Evolutionary conservation across 2,797 vertebrate species (phyloP).

Genomic region (Coregonus ussuriensis): DNA sequence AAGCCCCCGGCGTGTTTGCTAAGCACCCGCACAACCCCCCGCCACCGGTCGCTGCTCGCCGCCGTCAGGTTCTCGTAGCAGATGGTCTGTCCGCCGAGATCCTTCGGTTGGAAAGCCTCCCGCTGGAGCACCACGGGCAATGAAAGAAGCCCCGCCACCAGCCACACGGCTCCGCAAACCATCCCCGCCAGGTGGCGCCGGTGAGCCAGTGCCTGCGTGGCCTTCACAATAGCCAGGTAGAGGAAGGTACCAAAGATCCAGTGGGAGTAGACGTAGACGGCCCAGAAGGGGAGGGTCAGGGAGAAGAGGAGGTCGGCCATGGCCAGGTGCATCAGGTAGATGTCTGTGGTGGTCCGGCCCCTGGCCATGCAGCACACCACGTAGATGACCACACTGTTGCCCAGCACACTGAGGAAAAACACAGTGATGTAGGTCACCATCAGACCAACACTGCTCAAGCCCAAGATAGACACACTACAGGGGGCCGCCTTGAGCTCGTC

Average conservation of each 20-base stretch:
- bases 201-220: conserved; percentile 72
- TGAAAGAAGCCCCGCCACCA: conserved; percentile 70
- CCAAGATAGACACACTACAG: conserved; percentile 24
- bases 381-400: conserved; percentile 84
- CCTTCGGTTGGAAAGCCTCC: background rate
- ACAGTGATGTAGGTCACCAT: conserved; percentile 72
- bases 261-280: conserved; percentile 50
- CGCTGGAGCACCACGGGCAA: conserved; percentile 77
- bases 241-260: conserved; percentile 81
- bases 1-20: conserved; percentile 80
- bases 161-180: conserved; percentile 79
- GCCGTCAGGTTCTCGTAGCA: conserved; percentile 78
- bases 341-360: conserved; percentile 76
- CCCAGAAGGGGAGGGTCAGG: conserved; percentile 85
- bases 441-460: conserved; percentile 62
- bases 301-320: conserved; percentile 86
- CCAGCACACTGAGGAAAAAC: conserved; percentile 80
- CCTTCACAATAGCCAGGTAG: conserved; percentile 88
- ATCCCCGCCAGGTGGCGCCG: conserved; percentile 78
- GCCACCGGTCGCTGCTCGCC: conserved; percentile 58
- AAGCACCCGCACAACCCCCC: conserved; percentile 69
- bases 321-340: conserved; percentile 88
- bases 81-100: background rate
- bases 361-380: conserved; percentile 75
- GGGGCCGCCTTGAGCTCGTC: accelerated